phyloP scores from a whole-genome alignment of 2,113 vertebrate genomes.

The Rhynchopsitta pachyrhyncha region DNA sequence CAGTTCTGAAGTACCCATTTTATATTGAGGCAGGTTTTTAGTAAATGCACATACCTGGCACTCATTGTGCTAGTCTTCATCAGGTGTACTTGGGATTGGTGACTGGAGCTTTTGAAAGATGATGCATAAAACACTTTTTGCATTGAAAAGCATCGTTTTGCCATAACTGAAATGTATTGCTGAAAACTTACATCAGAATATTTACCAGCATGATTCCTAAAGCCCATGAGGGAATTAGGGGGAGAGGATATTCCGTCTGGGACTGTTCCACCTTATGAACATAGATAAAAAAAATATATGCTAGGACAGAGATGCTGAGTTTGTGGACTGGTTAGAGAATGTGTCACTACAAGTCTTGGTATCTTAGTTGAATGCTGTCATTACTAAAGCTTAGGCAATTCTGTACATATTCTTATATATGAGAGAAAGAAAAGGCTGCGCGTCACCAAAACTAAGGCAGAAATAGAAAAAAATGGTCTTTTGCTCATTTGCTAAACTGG shows the following conservation, averaged over 20 bases:
- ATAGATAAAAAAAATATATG: not conserved
- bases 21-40: not conserved
- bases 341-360: not conserved
- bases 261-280: not conserved
- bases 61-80: not conserved
- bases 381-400: not conserved
- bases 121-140: not conserved
- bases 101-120: not conserved
- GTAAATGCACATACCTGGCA: not conserved
- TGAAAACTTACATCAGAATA: not conserved
- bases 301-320: not conserved
- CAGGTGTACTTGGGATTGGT: not conserved
- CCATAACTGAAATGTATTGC: not conserved
- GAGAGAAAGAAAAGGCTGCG: not conserved
- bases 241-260: not conserved
- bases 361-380: not conserved
- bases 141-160: not conserved
- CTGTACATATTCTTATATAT: not conserved
- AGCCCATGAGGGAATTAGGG: not conserved
- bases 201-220: not conserved
- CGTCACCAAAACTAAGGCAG: not conserved
- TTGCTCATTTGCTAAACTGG: not conserved
- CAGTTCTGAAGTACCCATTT: constrained; percentile 12
- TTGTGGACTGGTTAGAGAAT: not conserved
- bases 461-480: not conserved